Evolutionary conservation across 2,888 invertebrate species (phyloP), one percentile per base, ranked within the genome.

Genomic region (Galeruca laticollis): DNA sequence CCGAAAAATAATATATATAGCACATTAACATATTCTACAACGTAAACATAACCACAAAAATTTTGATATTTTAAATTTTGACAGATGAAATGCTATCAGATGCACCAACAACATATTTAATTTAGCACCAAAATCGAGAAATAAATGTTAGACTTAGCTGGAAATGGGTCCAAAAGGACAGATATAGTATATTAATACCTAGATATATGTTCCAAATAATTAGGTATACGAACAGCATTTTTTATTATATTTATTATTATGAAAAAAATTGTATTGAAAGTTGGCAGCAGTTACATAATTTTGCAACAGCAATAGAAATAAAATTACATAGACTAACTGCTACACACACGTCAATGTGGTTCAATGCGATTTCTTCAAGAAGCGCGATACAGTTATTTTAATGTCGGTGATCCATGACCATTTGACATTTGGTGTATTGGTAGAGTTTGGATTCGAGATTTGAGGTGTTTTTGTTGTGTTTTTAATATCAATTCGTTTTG

Each of bases 1-100:
- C 5, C 13, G n/a, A 40, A 40, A 40, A 40, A 40, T 40, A n/a
- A 4, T 6, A 5, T 26, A n/a, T n/a, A 26, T 26, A 26, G 13
- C 5, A 47, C 47, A 47, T 47, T 2, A 47, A 18, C 18, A 47
- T 47, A 47, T 15, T 15, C 8, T 40, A n/a, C n/a, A 40, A 40
- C 40, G 13, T n/a, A 40, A 63, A 64, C 69, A 68, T 70, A 69
- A 73, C 70, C 70, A 71, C 71, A 70, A 71, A 71, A 69, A 73
- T 64, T 73, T 73, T 5, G 60, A 69, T 49, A 59, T 35, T 57
- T 47, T 47, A 15, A 47, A 47, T 47, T 18, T 43, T 43, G 6
- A 43, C n/a, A n/a, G n/a, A n/a, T 47, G 15, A 9, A 6, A 47
- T 1, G 13, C 13, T n/a, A 40, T n/a, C 40, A 40, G 40, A 4